Conservation (phyloP, 1,140 invertebrate genomes). For the Helicorthomorpha holstii region DNA sequence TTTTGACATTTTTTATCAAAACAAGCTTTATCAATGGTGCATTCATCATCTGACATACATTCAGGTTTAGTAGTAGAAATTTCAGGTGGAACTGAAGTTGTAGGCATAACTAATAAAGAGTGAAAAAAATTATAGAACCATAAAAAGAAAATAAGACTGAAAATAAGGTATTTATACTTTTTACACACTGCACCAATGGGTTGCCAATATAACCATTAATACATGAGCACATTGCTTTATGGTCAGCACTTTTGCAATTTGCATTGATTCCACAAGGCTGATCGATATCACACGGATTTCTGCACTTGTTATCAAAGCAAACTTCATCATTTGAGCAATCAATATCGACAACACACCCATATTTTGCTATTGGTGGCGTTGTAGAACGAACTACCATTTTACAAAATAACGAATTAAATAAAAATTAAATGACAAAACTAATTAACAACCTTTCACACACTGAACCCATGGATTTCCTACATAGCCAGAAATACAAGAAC, state of each 20-base stretch:
- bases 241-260: conserved; percentile 48
- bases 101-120: no score
- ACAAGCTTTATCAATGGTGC: conserved; percentile 23
- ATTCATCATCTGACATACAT: conserved; percentile 18
- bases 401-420: conserved; percentile 14
- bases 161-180: conserved; percentile 14
- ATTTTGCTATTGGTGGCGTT: background rate
- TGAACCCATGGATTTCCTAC: conserved; percentile 22
- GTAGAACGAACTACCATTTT: background rate
- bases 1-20: conserved; percentile 56
- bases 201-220: conserved; percentile 20
- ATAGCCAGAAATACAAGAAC: conserved; percentile 38
- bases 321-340: conserved; percentile 21
- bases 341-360: conserved; percentile 11
- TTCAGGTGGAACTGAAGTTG: conserved; percentile 50
- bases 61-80: conserved; percentile 15
- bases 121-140: background rate
- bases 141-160: no score
- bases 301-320: conserved; percentile 19
- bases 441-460: conserved; percentile 21
- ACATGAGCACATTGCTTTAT: conserved; percentile 20
- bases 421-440: conserved; percentile 52
- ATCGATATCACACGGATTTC: conserved; percentile 26
- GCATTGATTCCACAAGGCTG: conserved; percentile 59
- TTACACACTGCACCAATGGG: conserved; percentile 8